A percentile compares a stretch with the other conserved stretches of the same genome.
Evolutionary conservation across 2,888 invertebrate genomes (phyloP).

Genomic region (Lepidocyrtinus sp.): DNA sequence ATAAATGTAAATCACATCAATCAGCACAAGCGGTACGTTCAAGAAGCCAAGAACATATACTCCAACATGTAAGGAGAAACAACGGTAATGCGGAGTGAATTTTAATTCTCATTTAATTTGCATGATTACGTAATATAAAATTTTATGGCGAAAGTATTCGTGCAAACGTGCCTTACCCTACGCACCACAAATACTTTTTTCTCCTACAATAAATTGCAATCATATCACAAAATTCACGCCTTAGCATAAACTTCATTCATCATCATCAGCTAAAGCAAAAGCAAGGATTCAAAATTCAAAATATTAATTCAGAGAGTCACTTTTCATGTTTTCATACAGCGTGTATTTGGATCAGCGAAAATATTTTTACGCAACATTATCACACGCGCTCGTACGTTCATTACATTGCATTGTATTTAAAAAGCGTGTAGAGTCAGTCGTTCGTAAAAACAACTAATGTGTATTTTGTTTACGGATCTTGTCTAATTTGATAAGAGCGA

Average conservation of each 20-base stretch:
- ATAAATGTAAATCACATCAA: not conserved
- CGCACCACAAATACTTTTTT: not conserved
- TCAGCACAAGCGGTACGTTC: too few species aligned
- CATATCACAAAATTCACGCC: not conserved
- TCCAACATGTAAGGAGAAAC: not conserved
- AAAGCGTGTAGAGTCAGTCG: not conserved
- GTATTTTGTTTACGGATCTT: not conserved
- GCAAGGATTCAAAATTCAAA: not conserved
- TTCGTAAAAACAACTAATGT: not conserved
- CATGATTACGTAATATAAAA: not conserved
- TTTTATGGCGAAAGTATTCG: not conserved
- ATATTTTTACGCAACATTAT: not conserved
- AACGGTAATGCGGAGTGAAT: not conserved
- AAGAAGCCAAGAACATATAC: too few species aligned
- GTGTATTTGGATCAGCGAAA: not conserved
- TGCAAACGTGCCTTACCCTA: not conserved
- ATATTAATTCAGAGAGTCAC: not conserved
- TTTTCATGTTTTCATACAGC: not conserved
- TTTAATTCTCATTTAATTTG: not conserved
- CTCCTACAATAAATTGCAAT: not conserved
- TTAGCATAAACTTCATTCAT: constrained; percentile 2
- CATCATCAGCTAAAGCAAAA: not conserved
- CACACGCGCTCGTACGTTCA: too few species aligned
- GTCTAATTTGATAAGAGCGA: not conserved
- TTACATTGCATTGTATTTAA: too few species aligned